Base-by-base conservation (phyloP, 2,888 invertebrate species). In the Nephrocerus scutellatus region DNA sequence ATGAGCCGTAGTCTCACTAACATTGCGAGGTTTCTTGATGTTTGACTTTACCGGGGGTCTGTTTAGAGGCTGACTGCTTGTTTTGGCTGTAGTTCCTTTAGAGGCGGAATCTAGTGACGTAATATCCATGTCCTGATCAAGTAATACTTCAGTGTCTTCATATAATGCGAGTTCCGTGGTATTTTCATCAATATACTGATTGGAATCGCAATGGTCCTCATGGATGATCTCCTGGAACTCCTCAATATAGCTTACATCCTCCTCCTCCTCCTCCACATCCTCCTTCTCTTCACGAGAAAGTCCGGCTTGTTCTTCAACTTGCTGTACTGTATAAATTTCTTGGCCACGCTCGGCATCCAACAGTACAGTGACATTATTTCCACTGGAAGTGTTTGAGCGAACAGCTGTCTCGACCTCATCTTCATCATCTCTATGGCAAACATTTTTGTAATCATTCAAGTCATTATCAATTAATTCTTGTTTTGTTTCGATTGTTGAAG, bases 151-250 rank as follows among this genome's bases (percentile, higher is more conserved):
- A 2, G 30, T 24, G 0, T 36, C 34, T 7, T 46, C 46, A 14
- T 46, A 46, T 32, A 46, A 34, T 6, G 41, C 41, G 20, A 46
- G 7, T 6, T 44, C 46, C 4, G 30, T 10, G 1, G 50, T 41
- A 24, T 47, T 47, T 20, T 51, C 54, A 24, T 48, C 47, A 15
- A 46, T 21, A 23, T 43, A 49, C 9, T 47, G 18, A 20, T 44
- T 34, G 2, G 41, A 6, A 6, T 44, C 36, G 9, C 38, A 36
- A 4, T 46, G 48, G 13, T 49, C 46, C 8, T 49, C 51, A 9
- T 51, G 44, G 7, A 52, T 37, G 30, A 55, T 50, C 13, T 46
- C 44, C 19, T 51, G 50, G 18, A 52, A 55, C 38, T 53, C 52
- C 13, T 46, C 47, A 33, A 53, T 42, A 24, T 41, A 41, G 9